Evolutionary conservation across 2,888 invertebrate genomes (phyloP).

Genomic region (Plebejus melissa): DNA sequence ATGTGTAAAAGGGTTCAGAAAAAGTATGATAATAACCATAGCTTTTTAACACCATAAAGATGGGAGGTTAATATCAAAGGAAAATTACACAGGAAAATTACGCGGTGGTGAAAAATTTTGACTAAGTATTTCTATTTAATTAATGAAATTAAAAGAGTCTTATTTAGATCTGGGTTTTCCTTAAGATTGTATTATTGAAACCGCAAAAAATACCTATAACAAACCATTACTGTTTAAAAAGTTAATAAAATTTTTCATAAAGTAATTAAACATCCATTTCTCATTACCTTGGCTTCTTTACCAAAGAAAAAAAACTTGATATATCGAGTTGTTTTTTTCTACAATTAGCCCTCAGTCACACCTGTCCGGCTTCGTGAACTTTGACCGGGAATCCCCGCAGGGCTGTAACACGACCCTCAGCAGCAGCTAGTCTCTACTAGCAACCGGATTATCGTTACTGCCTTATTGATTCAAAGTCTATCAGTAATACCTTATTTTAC

Average conservation of each 20-base stretch:
- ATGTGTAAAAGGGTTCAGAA: conserved; percentile 31
- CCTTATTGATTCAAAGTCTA: background rate
- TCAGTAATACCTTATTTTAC: background rate
- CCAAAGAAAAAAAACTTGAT: conserved; percentile 31
- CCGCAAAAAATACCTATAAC: background rate
- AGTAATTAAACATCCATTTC: background rate
- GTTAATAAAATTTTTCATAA: background rate
- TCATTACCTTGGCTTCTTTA: conserved; percentile 18
- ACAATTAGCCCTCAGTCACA: conserved; percentile 63
- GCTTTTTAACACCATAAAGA: background rate
- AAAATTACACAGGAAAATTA: background rate
- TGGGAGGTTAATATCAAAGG: background rate
- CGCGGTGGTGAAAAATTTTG: too few species aligned
- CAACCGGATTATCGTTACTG: conserved; percentile 1
- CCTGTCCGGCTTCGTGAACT: conserved; percentile 68
- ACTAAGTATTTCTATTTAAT: too few species aligned
- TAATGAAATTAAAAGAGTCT: too few species aligned
- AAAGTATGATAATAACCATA: conserved; percentile 32
- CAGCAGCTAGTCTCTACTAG: background rate
- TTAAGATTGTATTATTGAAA: background rate
- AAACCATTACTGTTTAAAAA: background rate
- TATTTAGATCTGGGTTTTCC: too few species aligned
- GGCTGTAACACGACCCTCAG: conserved; percentile 58
- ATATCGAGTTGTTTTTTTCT: conserved; percentile 45
- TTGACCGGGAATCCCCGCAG: conserved; percentile 66